phyloP scores from a whole-genome alignment of 2,797 vertebrate species.

The Macropus fuliginosus region DNA sequence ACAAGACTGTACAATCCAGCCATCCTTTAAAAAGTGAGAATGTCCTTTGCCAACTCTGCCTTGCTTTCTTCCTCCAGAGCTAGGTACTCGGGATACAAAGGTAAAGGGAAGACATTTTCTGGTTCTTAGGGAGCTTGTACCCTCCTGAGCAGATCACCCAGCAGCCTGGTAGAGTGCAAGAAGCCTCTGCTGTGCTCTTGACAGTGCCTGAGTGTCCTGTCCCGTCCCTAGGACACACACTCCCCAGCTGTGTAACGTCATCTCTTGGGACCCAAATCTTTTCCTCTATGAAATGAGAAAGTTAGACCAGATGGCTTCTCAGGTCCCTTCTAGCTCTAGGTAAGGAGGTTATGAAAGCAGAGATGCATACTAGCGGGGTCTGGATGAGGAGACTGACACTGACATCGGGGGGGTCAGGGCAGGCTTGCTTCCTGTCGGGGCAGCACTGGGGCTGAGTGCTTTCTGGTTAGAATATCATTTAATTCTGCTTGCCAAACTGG shows the following conservation, averaged over 20 bases:
- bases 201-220: background rate
- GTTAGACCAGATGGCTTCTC: background rate
- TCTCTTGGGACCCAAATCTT: background rate
- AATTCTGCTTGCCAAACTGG: background rate
- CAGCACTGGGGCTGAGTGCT: background rate
- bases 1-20: background rate
- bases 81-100: background rate
- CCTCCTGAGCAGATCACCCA: background rate
- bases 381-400: background rate
- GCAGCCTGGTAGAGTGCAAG: background rate
- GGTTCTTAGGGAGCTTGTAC: background rate
- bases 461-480: background rate
- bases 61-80: background rate
- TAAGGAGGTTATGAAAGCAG: background rate
- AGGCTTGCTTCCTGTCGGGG: background rate
- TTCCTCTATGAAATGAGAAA: background rate
- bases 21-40: background rate
- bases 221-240: no score
- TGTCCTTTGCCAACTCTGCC: background rate
- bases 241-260: background rate
- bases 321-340: background rate
- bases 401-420: background rate
- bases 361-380: rapidly evolving
- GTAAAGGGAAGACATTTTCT: background rate
- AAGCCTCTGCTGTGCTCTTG: background rate